Percentiles rank a stretch among this genome's conserved stretches.
phyloP scores from a whole-genome alignment of 2,888 invertebrate species.

The Drosophila lacicola region DNA sequence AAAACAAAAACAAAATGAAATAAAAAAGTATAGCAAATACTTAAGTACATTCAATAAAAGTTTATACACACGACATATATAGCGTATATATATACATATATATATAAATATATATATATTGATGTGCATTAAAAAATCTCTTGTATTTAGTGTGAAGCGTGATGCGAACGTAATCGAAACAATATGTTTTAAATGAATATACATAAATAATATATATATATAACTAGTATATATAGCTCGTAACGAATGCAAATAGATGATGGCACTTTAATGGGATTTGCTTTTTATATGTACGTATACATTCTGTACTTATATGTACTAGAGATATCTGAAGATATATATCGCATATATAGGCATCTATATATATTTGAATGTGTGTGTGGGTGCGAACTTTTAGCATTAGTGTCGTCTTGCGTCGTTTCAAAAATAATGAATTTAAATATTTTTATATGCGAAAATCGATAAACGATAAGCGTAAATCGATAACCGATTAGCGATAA shows the following conservation, averaged over 20 bases:
- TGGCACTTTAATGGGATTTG: constrained; percentile 73
- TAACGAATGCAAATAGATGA: constrained; percentile 45
- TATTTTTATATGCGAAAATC: constrained; percentile 70
- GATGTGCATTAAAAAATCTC: constrained; percentile 29
- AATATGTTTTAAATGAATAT: constrained; percentile 59
- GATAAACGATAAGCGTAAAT: not conserved
- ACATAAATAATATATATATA: constrained; percentile 17
- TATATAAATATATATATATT: constrained; percentile 24
- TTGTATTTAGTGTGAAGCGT: constrained; percentile 54
- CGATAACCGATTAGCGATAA: no score
- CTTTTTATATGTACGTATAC: constrained; percentile 59
- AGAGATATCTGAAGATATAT: constrained; percentile 18
- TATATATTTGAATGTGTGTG: constrained; percentile 11
- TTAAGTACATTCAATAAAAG: constrained; percentile 17
- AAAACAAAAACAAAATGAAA: constrained; percentile 19
- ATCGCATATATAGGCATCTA: constrained; percentile 2
- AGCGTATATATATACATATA: constrained; percentile 15
- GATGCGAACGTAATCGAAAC: constrained; percentile 70
- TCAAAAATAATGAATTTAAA: constrained; percentile 74
- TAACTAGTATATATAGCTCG: constrained; percentile 31
- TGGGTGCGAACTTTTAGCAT: constrained; percentile 43
- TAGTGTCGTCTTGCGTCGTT: constrained; percentile 60
- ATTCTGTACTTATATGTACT: constrained; percentile 25
- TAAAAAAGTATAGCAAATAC: constrained; percentile 11
- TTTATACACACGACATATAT: constrained; percentile 5